Evolutionary conservation across 1,140 invertebrate genomes (phyloP), one percentile per base, ranked within the genome.

Genomic region (Micrasema minimum): DNA sequence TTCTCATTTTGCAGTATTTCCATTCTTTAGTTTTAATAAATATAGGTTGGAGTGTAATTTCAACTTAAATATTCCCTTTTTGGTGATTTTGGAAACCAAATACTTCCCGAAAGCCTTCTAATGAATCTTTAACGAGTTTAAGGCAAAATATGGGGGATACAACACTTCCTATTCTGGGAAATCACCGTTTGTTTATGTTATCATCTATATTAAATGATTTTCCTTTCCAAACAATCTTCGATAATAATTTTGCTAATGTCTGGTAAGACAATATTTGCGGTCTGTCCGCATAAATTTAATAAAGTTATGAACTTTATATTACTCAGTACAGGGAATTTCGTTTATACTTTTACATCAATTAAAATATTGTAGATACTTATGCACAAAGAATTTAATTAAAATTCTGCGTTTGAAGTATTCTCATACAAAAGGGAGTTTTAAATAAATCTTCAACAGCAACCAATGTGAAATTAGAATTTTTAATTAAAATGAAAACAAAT

Each of bases 231-330:
- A 41, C 41, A 46, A 45, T 64, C 59, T 46, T 31, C 26, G n/a
- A n/a, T n/a, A 41, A 64, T 45, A 45, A 46, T 64, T 64, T 64
- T 35, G 59, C 20, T 64, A 66, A 45, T 66, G 64, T 38, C 51
- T 66, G 48, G 16, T 37, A 16, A 48, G 43, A 69, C 66, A 72
- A 72, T 69, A 69, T 65, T 72, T 65, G 57, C 38, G 57, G 71
- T 65, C 66, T 65, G 66, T 69, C 59, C 45, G 59, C 66, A 65
- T 65, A 64, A 72, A 72, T 68, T 72, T 67, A 61, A 72, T 72
- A 66, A 38, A 72, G 43, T 62, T 62, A 48, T 43, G n/a, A 38
- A 38, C 37, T 38, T 38, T 6, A 38, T 38, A 38, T 38, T 38
- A 38, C 5, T 38, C 37, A 38, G 5, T 38, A 11, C 37, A 38